phyloP scores from a whole-genome alignment of 2,797 vertebrate genomes.

The Oryzias dopingdopingensis region DNA sequence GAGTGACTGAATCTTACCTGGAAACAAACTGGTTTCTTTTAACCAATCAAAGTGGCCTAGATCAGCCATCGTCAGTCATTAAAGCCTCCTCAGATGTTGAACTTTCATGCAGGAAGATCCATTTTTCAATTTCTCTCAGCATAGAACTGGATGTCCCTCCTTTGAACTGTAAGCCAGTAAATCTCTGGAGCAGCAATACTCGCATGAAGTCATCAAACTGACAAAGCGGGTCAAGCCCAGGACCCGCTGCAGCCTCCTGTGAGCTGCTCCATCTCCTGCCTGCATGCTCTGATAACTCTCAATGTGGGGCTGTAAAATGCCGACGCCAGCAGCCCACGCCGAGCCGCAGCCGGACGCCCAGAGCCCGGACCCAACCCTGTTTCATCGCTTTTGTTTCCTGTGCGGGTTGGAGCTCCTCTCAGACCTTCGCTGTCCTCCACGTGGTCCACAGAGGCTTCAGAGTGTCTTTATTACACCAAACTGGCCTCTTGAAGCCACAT shows the following conservation, averaged over 20 bases:
- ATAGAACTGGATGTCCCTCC: slow-evolving; percentile 18
- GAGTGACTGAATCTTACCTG: slow-evolving; percentile 62
- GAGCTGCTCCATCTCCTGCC: slow-evolving; percentile 41
- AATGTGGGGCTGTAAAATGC: slow-evolving; percentile 62
- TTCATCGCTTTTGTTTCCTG: slow-evolving; percentile 53
- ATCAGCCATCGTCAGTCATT: slow-evolving; percentile 50
- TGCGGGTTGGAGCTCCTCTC: slow-evolving; percentile 41
- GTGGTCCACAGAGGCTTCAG: slow-evolving; percentile 34
- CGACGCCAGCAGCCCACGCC: slow-evolving; percentile 58
- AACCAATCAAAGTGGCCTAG: slow-evolving; percentile 55
- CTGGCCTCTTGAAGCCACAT: too few species aligned
- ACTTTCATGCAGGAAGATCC: slow-evolving; percentile 55
- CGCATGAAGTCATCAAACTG: slow-evolving; percentile 47
- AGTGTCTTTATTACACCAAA: neutral
- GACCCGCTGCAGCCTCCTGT: slow-evolving; percentile 40
- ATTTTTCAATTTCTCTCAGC: slow-evolving; percentile 38
- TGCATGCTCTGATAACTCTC: slow-evolving; percentile 57
- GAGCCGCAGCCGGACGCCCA: slow-evolving; percentile 57
- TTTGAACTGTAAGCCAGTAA: slow-evolving; percentile 23
- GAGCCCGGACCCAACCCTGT: slow-evolving; percentile 56
- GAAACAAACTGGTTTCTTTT: slow-evolving; percentile 56
- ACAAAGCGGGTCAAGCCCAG: slow-evolving; percentile 60
- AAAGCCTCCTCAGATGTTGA: slow-evolving; percentile 27
- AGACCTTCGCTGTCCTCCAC: slow-evolving; percentile 45
- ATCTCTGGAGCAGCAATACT: slow-evolving; percentile 28